Conservation (phyloP, 1,140 invertebrate species). For the Drosophila sproati region DNA sequence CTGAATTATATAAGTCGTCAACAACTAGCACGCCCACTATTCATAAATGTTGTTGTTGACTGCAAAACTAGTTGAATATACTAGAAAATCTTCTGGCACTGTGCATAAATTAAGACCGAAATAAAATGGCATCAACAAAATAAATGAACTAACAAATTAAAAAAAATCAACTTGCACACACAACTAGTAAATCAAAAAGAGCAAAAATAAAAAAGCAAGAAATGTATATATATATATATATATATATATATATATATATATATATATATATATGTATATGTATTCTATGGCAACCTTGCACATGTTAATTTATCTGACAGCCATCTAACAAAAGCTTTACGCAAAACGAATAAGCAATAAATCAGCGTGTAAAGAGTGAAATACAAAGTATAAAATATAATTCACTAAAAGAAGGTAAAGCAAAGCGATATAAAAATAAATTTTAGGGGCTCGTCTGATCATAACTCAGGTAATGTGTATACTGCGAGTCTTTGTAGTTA, state of each 20-base stretch:
- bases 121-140: constrained; percentile 43
- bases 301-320: constrained; percentile 54
- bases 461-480: background rate
- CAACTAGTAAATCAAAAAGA: background rate
- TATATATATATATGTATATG: constrained; percentile 7
- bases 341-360: constrained; percentile 48
- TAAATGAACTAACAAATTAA: constrained; percentile 63
- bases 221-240: constrained; percentile 4
- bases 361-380: constrained; percentile 35
- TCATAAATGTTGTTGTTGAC: constrained; percentile 48
- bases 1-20: constrained; percentile 42
- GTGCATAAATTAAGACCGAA: constrained; percentile 67
- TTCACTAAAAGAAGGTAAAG: constrained; percentile 11
- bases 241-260: constrained; percentile 7
- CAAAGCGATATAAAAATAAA: background rate
- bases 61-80: constrained; percentile 63
- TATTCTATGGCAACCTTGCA: constrained; percentile 33
- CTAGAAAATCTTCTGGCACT: constrained; percentile 63
- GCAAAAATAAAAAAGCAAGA: background rate
- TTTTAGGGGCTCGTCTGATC: constrained; percentile 30
- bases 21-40: constrained; percentile 59
- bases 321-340: constrained; percentile 5
- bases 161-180: constrained; percentile 41
- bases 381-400: constrained; percentile 19
- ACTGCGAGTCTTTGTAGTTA: background rate